These are phyloP conservation scores for Peromyscus attwateri DNA, from an alignment of 2,797 vertebrate genomes.

Conservation along the genomic window DNA sequence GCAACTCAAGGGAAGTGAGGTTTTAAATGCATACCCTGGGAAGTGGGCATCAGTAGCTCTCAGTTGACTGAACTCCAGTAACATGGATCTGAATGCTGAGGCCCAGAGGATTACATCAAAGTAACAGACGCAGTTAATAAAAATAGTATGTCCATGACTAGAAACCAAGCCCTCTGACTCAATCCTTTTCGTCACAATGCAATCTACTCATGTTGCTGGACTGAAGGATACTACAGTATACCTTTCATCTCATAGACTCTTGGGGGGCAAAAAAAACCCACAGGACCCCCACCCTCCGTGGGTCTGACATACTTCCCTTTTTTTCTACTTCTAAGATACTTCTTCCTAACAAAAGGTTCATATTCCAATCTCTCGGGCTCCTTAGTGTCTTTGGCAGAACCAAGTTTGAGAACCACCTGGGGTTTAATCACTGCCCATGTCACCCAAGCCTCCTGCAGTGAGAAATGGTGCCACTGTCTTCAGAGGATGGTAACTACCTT, in stretches of 20 bases:
- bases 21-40: neutral
- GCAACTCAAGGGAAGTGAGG: neutral
- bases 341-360: neutral
- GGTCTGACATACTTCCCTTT: neutral
- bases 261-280: too few species aligned
- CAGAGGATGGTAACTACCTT: neutral
- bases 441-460: neutral
- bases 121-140: neutral
- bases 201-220: neutral
- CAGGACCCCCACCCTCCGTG: accelerated
- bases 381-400: neutral
- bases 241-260: neutral
- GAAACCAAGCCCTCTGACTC: neutral
- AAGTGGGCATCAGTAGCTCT: neutral
- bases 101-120: neutral
- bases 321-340: neutral
- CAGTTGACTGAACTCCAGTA: neutral
- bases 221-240: neutral
- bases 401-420: neutral
- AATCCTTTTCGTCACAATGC: neutral
- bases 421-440: accelerated
- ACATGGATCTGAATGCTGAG: neutral
- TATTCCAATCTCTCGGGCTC: neutral
- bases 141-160: neutral
- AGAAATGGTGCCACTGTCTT: neutral